Base-by-base conservation (phyloP, 1,140 invertebrate genomes). In the Notospermus geniculatus region DNA sequence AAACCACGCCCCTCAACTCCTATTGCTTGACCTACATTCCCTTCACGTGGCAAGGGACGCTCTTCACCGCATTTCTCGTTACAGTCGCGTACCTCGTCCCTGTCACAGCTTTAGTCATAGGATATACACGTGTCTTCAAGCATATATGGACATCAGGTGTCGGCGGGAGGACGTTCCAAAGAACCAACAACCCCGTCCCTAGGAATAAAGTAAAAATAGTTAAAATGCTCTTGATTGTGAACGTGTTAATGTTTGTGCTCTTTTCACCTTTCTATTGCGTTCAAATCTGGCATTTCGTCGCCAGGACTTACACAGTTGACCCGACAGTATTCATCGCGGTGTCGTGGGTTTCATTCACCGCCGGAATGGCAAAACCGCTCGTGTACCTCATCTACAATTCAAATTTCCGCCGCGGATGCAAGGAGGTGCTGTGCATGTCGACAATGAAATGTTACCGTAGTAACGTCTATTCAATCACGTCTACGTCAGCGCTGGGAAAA, bases 371-470 rank as follows among this genome's bases (percentile, higher is more conserved):
- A 25, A 76, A 76, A 56, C 71, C 75, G 0, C 39, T 66, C 11
- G 53, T 76, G 11, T 77, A 77, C 65, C 59, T 74, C 29, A 68
- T 66, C 25, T 68, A 65, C 59, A 77, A 77, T 59, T 66, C 73
- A 1, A 77, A 76, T 64, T 77, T 77, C 60, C 53, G 74, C 29
- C 65, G 75, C 11, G 75, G 75, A 5, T 75, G 72, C 57, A 67
- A 71, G 53, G 72, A 76, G 57, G 69, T 76, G 25, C 63, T 76
- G 54, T 78, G 76, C 52, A 72, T 76, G 69, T 74, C 73, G 13
- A 63, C 62, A n/a, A 73, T 74, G 67, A 65, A 65, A 30, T 78
- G 76, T 50, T 76, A 78, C 63, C 66, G 76, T 22, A 62, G 69
- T 19, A 71, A 74, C 58, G 62, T 63, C 0, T 77, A 77, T 66